Evolutionary conservation across 2,113 vertebrate species (phyloP).

Genomic region (Calypte anna): DNA sequence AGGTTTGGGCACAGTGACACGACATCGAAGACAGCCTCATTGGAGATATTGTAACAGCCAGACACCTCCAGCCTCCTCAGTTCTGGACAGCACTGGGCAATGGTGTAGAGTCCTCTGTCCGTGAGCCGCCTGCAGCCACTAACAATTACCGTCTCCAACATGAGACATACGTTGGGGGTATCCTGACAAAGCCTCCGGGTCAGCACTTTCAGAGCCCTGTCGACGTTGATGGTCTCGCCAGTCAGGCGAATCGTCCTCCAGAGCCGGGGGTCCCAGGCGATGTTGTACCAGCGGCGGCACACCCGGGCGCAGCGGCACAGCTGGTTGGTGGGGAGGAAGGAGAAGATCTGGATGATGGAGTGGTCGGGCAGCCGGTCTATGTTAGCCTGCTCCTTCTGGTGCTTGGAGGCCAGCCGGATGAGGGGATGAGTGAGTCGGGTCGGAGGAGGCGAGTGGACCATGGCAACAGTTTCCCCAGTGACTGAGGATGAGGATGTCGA

Average conservation of each 20-base stretch:
- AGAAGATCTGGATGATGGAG: conserved; percentile 87
- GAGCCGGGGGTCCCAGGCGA: conserved; percentile 95
- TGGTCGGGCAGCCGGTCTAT: conserved; percentile 90
- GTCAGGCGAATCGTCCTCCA: conserved; percentile 91
- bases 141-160: conserved; percentile 91
- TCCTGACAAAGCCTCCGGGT: conserved; percentile 96
- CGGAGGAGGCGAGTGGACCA: conserved; percentile 89
- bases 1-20: conserved; percentile 95
- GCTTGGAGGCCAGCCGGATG: conserved; percentile 82
- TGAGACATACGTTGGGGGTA: conserved; percentile 96
- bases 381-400: conserved; percentile 83
- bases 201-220: conserved; percentile 93
- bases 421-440: conserved; percentile 83
- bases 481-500: conserved; percentile 90
- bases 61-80: conserved; percentile 91
- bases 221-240: conserved; percentile 90
- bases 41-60: conserved; percentile 95
- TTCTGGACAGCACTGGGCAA: conserved; percentile 95
- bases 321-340: conserved; percentile 94
- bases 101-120: conserved; percentile 92
- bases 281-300: conserved; percentile 96
- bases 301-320: conserved; percentile 93
- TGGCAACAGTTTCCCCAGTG: conserved; percentile 90
- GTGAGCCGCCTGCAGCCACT: conserved; percentile 94
- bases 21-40: conserved; percentile 93